phyloP scores from a whole-genome alignment of 2,113 vertebrate species.

The Thamnophis sirtalis region DNA sequence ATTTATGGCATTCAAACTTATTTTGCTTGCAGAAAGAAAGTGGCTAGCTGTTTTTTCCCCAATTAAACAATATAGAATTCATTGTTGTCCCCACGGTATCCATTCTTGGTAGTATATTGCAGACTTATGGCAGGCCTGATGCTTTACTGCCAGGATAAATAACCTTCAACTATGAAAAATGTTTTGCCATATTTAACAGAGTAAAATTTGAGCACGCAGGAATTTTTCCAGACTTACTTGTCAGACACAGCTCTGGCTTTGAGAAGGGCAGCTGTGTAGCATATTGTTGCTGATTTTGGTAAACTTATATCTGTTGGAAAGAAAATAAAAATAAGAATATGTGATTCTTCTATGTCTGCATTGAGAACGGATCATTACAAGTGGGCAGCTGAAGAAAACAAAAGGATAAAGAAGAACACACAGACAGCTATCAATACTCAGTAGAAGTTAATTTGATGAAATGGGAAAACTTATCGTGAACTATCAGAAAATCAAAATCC shows the following conservation, averaged over 20 bases:
- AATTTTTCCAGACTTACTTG: slow-evolving; percentile 85
- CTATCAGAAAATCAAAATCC: neutral
- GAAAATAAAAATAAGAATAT: slow-evolving; percentile 60
- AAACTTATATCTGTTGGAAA: slow-evolving; percentile 92
- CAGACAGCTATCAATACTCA: slow-evolving; percentile 7
- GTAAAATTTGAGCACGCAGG: slow-evolving; percentile 13
- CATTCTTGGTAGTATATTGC: neutral
- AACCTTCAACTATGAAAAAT: slow-evolving; percentile 47
- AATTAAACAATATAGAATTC: slow-evolving; percentile 34
- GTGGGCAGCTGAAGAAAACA: neutral
- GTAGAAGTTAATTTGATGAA: slow-evolving; percentile 29
- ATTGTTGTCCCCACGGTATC: slow-evolving; percentile 45
- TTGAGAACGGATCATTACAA: neutral
- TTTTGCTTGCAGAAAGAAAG: slow-evolving; percentile 35
- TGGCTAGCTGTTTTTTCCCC: slow-evolving; percentile 4
- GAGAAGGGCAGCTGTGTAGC: slow-evolving; percentile 97
- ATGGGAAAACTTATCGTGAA: neutral
- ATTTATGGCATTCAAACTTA: slow-evolving; percentile 36
- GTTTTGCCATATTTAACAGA: slow-evolving; percentile 16
- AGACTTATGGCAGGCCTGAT: slow-evolving; percentile 26
- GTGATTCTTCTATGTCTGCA: neutral
- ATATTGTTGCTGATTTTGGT: slow-evolving; percentile 99
- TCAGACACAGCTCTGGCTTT: slow-evolving; percentile 99
- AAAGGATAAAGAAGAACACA: neutral
- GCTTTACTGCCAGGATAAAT: slow-evolving; percentile 41